phyloP scores from a whole-genome alignment of 2,888 invertebrate species.

The Amphimallon solstitiale region DNA sequence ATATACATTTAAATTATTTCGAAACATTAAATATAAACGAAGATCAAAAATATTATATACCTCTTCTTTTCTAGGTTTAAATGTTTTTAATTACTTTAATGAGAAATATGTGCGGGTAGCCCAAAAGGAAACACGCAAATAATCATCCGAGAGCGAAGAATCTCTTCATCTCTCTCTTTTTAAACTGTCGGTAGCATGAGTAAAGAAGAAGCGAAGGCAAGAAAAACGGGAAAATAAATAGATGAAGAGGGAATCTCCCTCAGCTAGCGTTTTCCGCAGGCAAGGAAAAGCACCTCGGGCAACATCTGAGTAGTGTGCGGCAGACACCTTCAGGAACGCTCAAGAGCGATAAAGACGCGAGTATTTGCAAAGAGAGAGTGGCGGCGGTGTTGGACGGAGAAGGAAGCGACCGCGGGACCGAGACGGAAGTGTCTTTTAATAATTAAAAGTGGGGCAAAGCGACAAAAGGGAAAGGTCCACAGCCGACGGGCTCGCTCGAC shows the following conservation, averaged over 20 bases:
- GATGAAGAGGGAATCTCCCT: not conserved
- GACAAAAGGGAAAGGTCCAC: slow-evolving; percentile 32
- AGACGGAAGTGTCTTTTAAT: slow-evolving; percentile 31
- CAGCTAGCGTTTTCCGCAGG: not conserved
- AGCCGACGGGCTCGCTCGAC: slow-evolving; percentile 24
- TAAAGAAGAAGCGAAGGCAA: not conserved
- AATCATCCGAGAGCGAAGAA: slow-evolving; percentile 7
- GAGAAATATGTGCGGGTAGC: slow-evolving; percentile 9
- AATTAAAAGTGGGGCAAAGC: slow-evolving; percentile 36
- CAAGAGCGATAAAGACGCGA: not conserved
- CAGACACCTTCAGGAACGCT: not conserved
- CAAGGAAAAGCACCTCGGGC: slow-evolving; percentile 1
- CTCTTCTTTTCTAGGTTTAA: not conserved
- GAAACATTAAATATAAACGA: too few species aligned
- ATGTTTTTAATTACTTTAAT: slow-evolving; percentile 32
- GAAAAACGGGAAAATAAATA: slow-evolving; percentile 10
- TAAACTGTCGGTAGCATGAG: not conserved
- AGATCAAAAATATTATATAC: too few species aligned
- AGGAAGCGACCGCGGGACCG: not conserved
- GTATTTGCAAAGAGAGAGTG: not conserved
- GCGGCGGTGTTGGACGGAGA: not conserved
- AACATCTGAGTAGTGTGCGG: slow-evolving; percentile 3
- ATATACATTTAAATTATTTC: too few species aligned
- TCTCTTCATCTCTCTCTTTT: not conserved
- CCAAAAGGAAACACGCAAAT: slow-evolving; percentile 22